A percentile compares a stretch with the other conserved stretches of the same genome.
Conservation (phyloP, 2,888 invertebrate genomes). For the Leptinotarsa rubiginosa region DNA sequence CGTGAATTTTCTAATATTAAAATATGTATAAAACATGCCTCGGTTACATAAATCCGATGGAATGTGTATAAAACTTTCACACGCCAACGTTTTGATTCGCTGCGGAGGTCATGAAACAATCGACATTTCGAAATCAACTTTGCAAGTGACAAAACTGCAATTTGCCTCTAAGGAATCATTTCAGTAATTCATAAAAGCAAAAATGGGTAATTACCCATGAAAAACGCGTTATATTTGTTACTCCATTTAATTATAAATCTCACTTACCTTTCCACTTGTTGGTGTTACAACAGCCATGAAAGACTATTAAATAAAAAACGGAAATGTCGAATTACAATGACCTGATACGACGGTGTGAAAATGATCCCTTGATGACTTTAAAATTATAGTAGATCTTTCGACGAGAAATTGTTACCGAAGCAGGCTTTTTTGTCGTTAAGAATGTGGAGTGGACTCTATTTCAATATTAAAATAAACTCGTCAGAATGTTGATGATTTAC, state of each 20-base stretch:
- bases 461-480: constrained; percentile 18
- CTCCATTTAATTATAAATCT: constrained; percentile 16
- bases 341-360: constrained; percentile 62
- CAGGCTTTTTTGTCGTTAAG: constrained; percentile 36
- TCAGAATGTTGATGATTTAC: constrained; percentile 19
- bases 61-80: no score
- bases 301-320: constrained; percentile 65
- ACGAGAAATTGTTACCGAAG: constrained; percentile 42
- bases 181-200: not conserved
- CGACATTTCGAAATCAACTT: no score
- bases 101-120: no score
- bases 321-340: constrained; percentile 65
- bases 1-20: no score
- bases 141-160: not conserved
- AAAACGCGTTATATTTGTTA: constrained; percentile 10
- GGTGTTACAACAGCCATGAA: constrained; percentile 40
- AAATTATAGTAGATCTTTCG: constrained; percentile 57
- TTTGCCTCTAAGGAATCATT: not conserved
- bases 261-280: constrained; percentile 22
- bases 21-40: no score
- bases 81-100: no score
- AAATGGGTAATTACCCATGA: constrained; percentile 6
- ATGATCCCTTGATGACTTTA: constrained; percentile 66
- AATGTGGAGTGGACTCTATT: constrained; percentile 11
- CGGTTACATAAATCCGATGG: no score